Evolutionary conservation across 2,113 vertebrate genomes (phyloP).

Genomic region (Plecturocebus donacophilus): DNA sequence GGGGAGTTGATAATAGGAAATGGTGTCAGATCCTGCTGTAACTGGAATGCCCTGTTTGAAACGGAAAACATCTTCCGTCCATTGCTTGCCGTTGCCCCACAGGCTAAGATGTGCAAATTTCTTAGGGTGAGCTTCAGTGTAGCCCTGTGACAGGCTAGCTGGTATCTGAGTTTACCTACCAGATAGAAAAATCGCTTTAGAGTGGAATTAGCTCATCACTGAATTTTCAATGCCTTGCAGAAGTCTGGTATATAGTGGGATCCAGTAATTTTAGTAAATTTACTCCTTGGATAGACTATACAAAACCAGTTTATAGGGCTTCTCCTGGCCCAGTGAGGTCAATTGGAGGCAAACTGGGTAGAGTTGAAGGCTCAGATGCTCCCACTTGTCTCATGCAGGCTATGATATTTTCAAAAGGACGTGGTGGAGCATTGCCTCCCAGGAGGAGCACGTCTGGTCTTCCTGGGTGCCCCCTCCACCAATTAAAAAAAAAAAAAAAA

Average conservation of each 20-base stretch:
- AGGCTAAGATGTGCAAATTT: neutral
- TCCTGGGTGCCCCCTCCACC: neutral
- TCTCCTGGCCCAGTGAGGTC: neutral
- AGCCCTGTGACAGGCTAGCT: neutral
- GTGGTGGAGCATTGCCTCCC: neutral
- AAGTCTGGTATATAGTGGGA: neutral
- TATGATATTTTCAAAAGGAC: neutral
- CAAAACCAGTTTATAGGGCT: neutral
- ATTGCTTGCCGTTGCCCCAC: neutral
- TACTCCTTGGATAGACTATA: neutral
- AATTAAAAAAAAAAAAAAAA: neutral
- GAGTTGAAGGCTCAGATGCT: neutral
- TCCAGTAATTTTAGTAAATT: neutral
- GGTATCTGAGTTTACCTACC: neutral
- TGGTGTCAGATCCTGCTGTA: neutral
- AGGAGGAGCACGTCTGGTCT: neutral
- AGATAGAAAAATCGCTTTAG: neutral
- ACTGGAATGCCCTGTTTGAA: neutral
- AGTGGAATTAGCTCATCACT: neutral
- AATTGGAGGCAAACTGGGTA: neutral
- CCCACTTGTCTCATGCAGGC: neutral
- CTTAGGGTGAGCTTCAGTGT: neutral
- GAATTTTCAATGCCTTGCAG: neutral
- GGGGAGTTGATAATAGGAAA: neutral
- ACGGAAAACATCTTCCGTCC: neutral